Conservation (phyloP, 2,888 invertebrate species). For the Sarcophaga caerulescens region DNA sequence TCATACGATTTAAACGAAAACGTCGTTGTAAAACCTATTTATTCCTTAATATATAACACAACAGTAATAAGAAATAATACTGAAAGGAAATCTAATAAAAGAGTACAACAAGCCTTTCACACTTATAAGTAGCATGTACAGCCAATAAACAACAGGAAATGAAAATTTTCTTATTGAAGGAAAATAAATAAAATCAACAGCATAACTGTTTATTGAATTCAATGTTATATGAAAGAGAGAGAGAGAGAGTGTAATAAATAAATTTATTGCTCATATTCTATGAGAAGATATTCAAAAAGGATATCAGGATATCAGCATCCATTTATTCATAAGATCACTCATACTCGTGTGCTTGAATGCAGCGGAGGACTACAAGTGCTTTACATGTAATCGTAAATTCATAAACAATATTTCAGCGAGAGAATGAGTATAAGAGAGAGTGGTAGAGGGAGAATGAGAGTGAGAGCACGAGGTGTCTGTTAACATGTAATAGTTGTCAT, state of each 20-base stretch:
- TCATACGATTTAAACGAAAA: no score
- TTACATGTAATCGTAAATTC: constrained; percentile 67
- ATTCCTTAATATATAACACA: no score
- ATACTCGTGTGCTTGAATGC: neutral
- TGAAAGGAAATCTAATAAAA: neutral
- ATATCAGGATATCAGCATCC: constrained; percentile 75
- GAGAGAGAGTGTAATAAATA: constrained; percentile 74
- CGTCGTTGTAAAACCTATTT: no score
- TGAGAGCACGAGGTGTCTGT: constrained; percentile 13
- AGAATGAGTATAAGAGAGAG: neutral
- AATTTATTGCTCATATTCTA: constrained; percentile 78
- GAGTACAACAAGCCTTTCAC: no score
- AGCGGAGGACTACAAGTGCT: constrained; percentile 55
- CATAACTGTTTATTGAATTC: constrained; percentile 60
- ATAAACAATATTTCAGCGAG: constrained; percentile 65
- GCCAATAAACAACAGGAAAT: constrained; percentile 28
- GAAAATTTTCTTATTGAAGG: constrained; percentile 9
- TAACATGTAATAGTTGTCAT: constrained; percentile 59
- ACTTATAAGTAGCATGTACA: neutral
- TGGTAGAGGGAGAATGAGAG: no score
- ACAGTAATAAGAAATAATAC: neutral
- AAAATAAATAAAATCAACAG: constrained; percentile 32
- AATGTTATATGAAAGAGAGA: no score
- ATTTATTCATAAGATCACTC: constrained; percentile 67
- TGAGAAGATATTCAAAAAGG: constrained; percentile 58